Conservation (phyloP, 1,140 invertebrate genomes). For the Scaptomyza montana region DNA sequence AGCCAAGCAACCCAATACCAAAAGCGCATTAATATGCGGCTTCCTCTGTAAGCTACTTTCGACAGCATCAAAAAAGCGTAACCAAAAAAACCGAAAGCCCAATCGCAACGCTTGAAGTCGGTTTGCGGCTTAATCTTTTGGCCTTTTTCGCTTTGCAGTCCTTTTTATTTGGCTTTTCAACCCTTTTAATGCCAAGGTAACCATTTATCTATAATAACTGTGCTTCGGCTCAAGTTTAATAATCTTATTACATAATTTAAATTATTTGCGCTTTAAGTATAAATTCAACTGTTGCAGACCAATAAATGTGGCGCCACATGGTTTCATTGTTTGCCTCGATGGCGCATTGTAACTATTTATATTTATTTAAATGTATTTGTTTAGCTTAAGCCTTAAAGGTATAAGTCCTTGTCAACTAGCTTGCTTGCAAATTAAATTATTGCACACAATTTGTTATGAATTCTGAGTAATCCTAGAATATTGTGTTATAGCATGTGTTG, state of each 20-base stretch:
- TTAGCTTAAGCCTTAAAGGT: conserved; percentile 1
- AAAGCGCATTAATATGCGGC: conserved; percentile 76
- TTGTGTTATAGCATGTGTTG: neutral
- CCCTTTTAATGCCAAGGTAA: conserved; percentile 42
- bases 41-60: conserved; percentile 26
- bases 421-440: conserved; percentile 5
- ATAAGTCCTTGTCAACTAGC: neutral
- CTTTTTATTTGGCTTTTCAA: conserved; percentile 2
- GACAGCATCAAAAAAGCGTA: neutral
- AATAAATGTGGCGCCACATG: neutral
- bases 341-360: neutral
- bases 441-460: neutral
- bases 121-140: conserved; percentile 20
- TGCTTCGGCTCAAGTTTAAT: conserved; percentile 50
- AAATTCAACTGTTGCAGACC: conserved; percentile 31
- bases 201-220: conserved; percentile 32
- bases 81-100: conserved; percentile 33
- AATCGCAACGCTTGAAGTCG: conserved; percentile 34
- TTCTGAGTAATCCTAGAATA: neutral
- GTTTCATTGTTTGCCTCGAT: neutral
- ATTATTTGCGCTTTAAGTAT: conserved; percentile 36
- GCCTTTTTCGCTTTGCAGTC: conserved; percentile 7
- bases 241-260: conserved; percentile 60
- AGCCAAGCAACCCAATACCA: conserved; percentile 28
- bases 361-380: neutral